Percentiles rank a stretch among this genome's conserved stretches.
Conservation (phyloP, 2,888 invertebrate genomes). For the Calameuta idolon region DNA sequence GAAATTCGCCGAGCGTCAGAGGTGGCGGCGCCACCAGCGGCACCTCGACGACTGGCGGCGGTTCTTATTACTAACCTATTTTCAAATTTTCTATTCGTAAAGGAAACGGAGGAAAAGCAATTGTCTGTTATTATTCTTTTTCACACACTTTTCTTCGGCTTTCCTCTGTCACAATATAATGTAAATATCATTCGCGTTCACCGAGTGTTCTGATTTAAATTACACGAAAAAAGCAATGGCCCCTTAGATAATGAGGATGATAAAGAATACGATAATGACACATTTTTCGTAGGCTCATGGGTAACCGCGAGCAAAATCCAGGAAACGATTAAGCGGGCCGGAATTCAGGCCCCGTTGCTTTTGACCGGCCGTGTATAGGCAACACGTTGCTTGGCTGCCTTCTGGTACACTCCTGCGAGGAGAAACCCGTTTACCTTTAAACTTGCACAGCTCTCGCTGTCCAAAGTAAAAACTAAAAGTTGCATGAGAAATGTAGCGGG, state of each 20-base stretch:
- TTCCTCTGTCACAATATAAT: not conserved
- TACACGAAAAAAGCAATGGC: not conserved
- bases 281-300: not conserved
- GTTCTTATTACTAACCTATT: not conserved
- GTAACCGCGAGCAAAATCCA: conserved; percentile 35
- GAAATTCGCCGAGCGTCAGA: not conserved
- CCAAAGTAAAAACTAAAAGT: conserved; percentile 10
- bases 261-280: not conserved
- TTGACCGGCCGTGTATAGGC: conserved; percentile 35
- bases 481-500: conserved; percentile 11
- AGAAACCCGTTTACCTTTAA: conserved; percentile 62
- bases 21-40: not conserved
- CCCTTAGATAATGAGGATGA: not conserved
- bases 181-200: not conserved
- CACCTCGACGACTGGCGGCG: not conserved
- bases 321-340: conserved; percentile 58
- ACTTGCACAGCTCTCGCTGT: conserved; percentile 33
- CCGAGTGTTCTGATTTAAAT: not conserved
- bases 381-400: conserved; percentile 14
- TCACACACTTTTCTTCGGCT: not conserved
- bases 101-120: not conserved
- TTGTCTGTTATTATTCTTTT: not conserved
- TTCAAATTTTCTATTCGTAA: not conserved
- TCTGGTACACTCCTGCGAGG: conserved; percentile 32
- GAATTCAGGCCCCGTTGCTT: conserved; percentile 59